A percentile compares a stretch with the other conserved stretches of the same genome.
These are phyloP conservation scores for Nephrotoma guestfalica DNA, from an alignment of 2,888 invertebrate species.

Conservation along the genomic window DNA sequence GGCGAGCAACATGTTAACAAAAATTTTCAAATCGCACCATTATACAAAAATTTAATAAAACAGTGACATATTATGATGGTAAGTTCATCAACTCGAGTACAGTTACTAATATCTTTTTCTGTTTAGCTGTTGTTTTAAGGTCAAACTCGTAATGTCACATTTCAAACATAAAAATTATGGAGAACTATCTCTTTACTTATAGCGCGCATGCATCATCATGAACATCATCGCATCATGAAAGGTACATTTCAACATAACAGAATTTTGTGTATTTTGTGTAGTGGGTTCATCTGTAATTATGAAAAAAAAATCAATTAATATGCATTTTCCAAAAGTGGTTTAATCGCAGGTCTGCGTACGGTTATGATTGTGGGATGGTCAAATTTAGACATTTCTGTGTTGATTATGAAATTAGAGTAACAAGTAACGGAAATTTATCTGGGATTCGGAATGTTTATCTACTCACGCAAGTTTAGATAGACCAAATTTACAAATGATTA, in stretches of 20 bases:
- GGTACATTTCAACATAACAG: neutral
- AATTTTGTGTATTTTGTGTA: neutral
- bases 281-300: neutral
- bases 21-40: neutral
- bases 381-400: neutral
- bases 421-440: neutral
- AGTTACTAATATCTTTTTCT: neutral
- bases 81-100: neutral
- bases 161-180: neutral
- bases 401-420: neutral
- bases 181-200: neutral
- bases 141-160: neutral
- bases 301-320: neutral
- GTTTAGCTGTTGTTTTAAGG: neutral
- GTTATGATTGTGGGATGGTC: neutral
- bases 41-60: neutral
- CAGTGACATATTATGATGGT: neutral
- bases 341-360: neutral
- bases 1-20: neutral
- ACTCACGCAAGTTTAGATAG: neutral
- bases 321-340: neutral
- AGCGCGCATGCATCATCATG: neutral
- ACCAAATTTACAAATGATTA: neutral
- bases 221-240: neutral
- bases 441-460: neutral